Conservation (phyloP, 2,113 vertebrate species). For the Aspiorhynchus laticeps region DNA sequence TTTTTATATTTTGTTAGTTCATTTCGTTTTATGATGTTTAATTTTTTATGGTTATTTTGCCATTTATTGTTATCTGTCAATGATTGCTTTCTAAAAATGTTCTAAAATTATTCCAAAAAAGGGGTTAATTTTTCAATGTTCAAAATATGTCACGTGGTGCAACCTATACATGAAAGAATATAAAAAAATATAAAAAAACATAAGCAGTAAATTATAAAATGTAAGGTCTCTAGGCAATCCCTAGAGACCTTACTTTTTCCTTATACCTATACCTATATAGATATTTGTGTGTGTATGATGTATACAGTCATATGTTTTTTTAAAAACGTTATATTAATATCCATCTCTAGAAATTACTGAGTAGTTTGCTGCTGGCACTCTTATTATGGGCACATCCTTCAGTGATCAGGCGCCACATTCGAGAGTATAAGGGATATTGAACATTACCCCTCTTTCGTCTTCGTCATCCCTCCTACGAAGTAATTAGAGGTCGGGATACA, state of each 20-base stretch:
- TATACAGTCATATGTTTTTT: neutral
- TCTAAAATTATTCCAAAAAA: no score
- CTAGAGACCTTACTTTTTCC: neutral
- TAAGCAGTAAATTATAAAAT: neutral
- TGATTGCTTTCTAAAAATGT: no score
- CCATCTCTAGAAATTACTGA: constrained; percentile 13
- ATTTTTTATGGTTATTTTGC: no score
- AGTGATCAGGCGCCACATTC: constrained; percentile 63
- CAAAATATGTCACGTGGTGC: neutral
- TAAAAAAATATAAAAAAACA: neutral
- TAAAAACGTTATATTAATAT: neutral
- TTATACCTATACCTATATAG: no score
- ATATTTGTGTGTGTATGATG: neutral
- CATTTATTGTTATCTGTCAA: no score
- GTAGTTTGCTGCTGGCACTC: constrained; percentile 63
- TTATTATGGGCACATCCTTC: constrained; percentile 63
- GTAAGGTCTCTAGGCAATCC: neutral
- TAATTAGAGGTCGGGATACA: constrained; percentile 66
- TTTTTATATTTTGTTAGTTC: no score
- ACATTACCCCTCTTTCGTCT: constrained; percentile 49
- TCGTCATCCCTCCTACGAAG: constrained; percentile 58
- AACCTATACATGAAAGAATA: neutral
- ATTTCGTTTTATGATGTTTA: no score
- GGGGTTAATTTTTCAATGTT: no score
- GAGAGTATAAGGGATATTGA: constrained; percentile 61